Conservation (phyloP, 2,888 invertebrate species). For the Molorchus minor region DNA sequence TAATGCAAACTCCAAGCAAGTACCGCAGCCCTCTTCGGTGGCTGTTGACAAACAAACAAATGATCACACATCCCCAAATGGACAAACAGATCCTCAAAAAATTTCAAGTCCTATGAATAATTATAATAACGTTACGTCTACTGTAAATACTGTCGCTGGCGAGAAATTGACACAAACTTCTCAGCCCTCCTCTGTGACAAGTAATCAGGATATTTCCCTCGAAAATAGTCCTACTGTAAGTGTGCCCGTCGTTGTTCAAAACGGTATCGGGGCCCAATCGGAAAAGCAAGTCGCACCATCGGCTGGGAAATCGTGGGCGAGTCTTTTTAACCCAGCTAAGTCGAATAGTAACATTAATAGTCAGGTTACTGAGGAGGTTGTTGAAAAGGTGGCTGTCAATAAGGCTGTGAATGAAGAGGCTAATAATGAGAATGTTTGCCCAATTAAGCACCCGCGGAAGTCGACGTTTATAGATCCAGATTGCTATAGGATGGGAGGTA, state of each 20-base stretch:
- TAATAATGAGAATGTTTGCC: slow-evolving; percentile 49
- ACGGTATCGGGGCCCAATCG: slow-evolving; percentile 19
- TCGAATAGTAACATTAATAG: slow-evolving; percentile 23
- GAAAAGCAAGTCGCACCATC: slow-evolving; percentile 23
- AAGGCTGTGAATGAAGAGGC: slow-evolving; percentile 43
- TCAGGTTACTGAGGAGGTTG: slow-evolving; percentile 39
- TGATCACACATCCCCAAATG: too few species aligned
- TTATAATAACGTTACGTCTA: too few species aligned
- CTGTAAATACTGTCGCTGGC: too few species aligned
- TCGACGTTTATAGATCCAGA: slow-evolving; percentile 72
- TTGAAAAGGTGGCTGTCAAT: slow-evolving; percentile 19
- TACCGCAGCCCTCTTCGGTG: too few species aligned
- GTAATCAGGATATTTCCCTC: too few species aligned
- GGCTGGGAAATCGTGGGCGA: slow-evolving; percentile 72
- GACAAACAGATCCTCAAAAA: too few species aligned
- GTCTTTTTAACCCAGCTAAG: slow-evolving; percentile 66
- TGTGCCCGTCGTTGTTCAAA: slow-evolving; percentile 26
- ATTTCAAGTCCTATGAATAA: too few species aligned
- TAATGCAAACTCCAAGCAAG: too few species aligned
- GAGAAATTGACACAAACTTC: too few species aligned
- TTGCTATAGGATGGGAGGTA: slow-evolving; percentile 77
- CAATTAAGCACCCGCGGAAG: slow-evolving; percentile 61
- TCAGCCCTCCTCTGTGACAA: too few species aligned
- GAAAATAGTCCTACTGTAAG: too few species aligned
- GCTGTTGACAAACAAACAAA: too few species aligned